Percentiles rank a stretch among this genome's conserved stretches.
These are phyloP conservation scores for Pantherophis guttatus DNA, from an alignment of 2,113 vertebrate genomes.

Conservation along the genomic window DNA sequence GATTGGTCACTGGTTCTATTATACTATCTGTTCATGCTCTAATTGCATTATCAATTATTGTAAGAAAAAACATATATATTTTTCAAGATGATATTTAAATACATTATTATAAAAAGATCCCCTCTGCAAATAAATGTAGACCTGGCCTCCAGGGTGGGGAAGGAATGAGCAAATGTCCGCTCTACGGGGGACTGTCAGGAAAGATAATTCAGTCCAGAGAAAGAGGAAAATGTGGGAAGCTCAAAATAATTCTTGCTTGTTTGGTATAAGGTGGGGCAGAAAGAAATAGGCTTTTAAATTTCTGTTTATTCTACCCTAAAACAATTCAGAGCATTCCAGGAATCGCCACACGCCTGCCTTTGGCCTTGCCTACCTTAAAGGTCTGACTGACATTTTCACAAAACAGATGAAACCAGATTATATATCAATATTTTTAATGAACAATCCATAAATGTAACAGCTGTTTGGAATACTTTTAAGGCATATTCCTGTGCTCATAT, in stretches of 20 bases:
- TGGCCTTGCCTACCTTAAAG: neutral
- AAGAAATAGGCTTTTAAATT: neutral
- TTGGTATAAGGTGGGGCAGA: neutral
- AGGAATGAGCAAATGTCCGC: neutral
- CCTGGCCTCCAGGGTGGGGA: neutral
- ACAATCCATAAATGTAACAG: neutral
- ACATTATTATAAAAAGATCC: neutral
- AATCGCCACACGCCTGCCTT: neutral
- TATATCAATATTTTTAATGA: neutral
- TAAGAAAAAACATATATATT: neutral
- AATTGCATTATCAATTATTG: neutral
- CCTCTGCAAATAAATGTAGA: neutral
- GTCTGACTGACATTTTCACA: neutral
- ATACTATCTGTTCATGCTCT: neutral
- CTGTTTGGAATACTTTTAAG: neutral
- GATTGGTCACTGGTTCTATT: neutral
- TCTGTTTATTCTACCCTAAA: neutral
- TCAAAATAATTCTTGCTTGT: neutral
- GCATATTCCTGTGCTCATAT: neutral
- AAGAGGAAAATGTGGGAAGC: neutral
- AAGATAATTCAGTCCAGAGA: neutral
- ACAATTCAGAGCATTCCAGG: neutral
- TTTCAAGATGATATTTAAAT: neutral
- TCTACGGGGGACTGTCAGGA: neutral
- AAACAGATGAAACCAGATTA: neutral